phyloP scores from a whole-genome alignment of 2,797 vertebrate genomes.

The Todus mexicanus region DNA sequence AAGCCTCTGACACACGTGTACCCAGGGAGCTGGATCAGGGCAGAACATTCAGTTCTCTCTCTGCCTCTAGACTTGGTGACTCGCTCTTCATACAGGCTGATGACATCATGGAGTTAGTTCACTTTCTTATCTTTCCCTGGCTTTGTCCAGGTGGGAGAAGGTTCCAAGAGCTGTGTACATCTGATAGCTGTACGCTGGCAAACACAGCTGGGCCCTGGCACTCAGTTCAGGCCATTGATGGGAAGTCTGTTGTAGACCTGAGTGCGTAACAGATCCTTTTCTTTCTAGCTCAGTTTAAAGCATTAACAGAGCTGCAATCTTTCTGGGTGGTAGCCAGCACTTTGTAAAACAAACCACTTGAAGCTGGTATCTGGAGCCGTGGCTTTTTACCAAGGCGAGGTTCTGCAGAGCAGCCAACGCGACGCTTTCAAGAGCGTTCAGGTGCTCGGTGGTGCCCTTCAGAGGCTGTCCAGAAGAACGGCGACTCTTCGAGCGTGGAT shows the following conservation, averaged over 20 bases:
- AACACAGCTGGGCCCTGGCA: not conserved
- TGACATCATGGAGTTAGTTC: not conserved
- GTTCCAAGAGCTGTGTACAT: not conserved
- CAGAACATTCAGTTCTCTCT: not conserved
- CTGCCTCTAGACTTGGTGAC: not conserved
- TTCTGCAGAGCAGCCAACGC: not conserved
- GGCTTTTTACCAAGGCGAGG: not conserved
- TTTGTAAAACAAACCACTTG: not conserved
- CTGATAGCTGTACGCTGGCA: not conserved
- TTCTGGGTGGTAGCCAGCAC: not conserved
- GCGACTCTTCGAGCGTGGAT: not conserved
- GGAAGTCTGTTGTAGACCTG: not conserved
- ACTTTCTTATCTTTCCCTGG: not conserved
- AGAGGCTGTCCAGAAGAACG: not conserved
- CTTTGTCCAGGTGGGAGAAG: not conserved
- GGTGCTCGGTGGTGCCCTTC: not conserved
- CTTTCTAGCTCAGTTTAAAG: not conserved
- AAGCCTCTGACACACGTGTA: not conserved
- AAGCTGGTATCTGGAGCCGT: not conserved
- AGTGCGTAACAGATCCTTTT: not conserved
- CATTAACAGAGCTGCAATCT: not conserved
- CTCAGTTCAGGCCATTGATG: not conserved
- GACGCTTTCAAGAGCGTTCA: accelerated
- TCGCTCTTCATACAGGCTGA: not conserved
- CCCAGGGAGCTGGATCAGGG: not conserved